Percentiles rank a stretch among this genome's conserved stretches.
Evolutionary conservation across 2,113 vertebrate genomes (phyloP).

Genomic region (Chionomys nivalis): DNA sequence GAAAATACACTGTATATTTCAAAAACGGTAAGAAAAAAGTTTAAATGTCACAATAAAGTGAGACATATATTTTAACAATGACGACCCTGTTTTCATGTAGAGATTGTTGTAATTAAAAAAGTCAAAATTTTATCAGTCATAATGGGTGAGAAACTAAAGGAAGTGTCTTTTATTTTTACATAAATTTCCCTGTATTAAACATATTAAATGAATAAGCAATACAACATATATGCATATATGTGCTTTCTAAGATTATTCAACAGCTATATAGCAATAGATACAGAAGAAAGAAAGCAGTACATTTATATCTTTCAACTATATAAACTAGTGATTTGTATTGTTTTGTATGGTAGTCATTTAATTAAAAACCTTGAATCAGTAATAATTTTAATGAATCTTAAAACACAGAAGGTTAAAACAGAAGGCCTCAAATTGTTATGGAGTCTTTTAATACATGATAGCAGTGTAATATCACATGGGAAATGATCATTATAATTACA

Average conservation of each 20-base stretch:
- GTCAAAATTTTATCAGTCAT: neutral
- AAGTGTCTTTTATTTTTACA: neutral
- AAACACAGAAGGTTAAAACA: neutral
- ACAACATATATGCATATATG: neutral
- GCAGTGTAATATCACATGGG: neutral
- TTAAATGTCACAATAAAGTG: too few relatives aligned
- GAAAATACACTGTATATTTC: neutral
- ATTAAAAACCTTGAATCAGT: slow-evolving; percentile 1
- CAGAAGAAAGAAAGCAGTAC: neutral
- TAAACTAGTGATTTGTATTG: neutral
- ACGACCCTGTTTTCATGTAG: neutral
- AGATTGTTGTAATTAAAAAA: too few relatives aligned
- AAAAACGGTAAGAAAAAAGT: neutral
- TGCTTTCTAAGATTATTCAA: neutral
- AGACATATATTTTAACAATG: neutral
- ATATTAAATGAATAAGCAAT: neutral
- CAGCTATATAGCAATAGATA: neutral
- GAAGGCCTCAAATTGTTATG: neutral
- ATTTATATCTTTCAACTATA: neutral
- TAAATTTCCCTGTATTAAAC: neutral
- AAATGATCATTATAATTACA: neutral
- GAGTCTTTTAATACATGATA: neutral
- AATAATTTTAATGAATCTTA: neutral
- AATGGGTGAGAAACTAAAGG: neutral
- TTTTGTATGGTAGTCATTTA: neutral